Conservation (phyloP, 1,140 invertebrate genomes). For the silkworm (Bombyx mori) region DNA sequence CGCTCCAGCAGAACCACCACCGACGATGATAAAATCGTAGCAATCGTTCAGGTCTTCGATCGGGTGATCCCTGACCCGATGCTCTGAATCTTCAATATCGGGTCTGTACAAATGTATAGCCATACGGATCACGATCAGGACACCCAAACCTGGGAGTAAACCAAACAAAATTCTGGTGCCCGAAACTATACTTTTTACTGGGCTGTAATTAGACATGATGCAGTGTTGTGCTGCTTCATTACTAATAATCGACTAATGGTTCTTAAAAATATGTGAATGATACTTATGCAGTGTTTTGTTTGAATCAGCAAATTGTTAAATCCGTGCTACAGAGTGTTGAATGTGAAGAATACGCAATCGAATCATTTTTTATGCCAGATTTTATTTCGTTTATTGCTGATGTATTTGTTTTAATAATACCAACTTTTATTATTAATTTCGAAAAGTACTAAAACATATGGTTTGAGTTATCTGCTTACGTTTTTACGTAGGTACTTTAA, state of each 20-base stretch:
- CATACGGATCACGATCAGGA: conserved; percentile 74
- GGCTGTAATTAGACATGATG: conserved; percentile 31
- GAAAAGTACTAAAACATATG: no score
- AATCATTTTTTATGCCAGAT: no score
- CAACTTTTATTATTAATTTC: no score
- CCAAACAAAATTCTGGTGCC: conserved; percentile 74
- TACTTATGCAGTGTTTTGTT: conserved; percentile 18
- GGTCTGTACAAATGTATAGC: conserved; percentile 73
- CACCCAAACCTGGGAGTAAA: conserved; percentile 73
- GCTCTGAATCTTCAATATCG: conserved; percentile 77
- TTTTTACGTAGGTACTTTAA: no score
- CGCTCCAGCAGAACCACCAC: conserved; percentile 86
- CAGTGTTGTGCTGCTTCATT: background rate
- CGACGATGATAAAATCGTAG: conserved; percentile 86
- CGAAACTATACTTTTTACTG: conserved; percentile 47
- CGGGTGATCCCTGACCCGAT: conserved; percentile 69
- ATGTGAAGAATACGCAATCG: no score
- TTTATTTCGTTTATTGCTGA: no score
- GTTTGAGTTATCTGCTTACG: no score
- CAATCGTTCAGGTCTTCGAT: conserved; percentile 63
- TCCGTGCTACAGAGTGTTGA: no score
- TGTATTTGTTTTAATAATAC: no score
- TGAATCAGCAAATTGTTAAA: conserved; percentile 22
- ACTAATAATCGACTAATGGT: conserved; percentile 14
- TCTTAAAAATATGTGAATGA: conserved; percentile 13